A percentile compares a stretch with the other conserved stretches of the same genome.
phyloP scores from a whole-genome alignment of 2,797 vertebrate genomes.

The Tragelaphus eurycerus region DNA sequence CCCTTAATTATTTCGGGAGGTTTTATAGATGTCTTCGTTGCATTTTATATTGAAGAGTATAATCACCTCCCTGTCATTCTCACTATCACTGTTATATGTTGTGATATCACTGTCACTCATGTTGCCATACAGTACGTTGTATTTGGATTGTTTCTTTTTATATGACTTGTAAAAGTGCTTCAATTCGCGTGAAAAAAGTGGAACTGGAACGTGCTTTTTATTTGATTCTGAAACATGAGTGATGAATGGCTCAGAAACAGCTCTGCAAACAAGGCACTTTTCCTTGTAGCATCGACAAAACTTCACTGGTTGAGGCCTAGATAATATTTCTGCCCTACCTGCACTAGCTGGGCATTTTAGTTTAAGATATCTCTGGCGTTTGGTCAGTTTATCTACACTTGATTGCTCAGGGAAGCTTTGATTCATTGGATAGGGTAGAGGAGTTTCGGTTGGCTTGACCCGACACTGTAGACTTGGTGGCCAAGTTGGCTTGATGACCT shows the following conservation, averaged over 20 bases:
- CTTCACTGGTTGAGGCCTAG: too few species aligned
- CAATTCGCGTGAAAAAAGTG: background rate
- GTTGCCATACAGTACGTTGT: background rate
- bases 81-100: background rate
- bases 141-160: background rate
- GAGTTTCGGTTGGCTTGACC: too few species aligned
- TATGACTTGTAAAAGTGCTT: background rate
- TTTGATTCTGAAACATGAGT: background rate
- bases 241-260: too few species aligned
- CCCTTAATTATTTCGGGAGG: background rate
- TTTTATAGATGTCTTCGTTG: background rate
- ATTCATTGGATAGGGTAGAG: background rate
- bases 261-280: too few species aligned
- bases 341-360: background rate
- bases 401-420: background rate
- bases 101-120: background rate
- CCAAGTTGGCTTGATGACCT: too few species aligned
- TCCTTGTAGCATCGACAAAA: too few species aligned
- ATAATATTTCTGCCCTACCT: background rate
- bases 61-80: background rate
- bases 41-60: background rate
- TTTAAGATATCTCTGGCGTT: background rate
- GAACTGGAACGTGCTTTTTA: background rate
- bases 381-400: background rate
- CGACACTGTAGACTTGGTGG: too few species aligned